These are phyloP conservation scores for Numida meleagris DNA, from an alignment of 2,113 vertebrate species.

Conservation along the genomic window DNA sequence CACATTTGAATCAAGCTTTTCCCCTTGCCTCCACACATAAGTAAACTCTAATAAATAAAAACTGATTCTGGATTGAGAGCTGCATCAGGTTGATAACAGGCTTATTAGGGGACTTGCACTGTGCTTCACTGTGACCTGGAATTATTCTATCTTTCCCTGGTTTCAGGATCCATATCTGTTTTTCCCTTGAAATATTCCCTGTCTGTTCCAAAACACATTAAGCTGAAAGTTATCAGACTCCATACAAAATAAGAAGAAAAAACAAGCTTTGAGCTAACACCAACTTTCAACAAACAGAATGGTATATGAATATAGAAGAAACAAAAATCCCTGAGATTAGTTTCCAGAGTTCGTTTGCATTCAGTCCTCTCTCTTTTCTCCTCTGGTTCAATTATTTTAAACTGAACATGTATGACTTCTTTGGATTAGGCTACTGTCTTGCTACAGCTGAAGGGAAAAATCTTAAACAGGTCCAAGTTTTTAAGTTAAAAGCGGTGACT, in stretches of 20 bases:
- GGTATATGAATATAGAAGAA: neutral
- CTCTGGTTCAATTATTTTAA: neutral
- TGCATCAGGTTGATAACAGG: neutral
- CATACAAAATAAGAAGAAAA: neutral
- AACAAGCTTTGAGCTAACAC: neutral
- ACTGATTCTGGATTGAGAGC: neutral
- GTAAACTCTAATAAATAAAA: neutral
- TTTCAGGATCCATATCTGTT: neutral
- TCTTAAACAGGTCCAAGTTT: neutral
- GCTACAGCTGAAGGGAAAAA: neutral
- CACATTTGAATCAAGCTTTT: neutral
- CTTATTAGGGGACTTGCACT: neutral
- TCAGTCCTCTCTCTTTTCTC: neutral
- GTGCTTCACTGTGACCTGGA: neutral
- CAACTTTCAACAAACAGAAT: neutral
- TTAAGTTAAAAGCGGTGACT: neutral
- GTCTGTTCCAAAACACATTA: neutral
- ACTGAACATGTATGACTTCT: neutral
- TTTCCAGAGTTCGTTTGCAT: constrained; percentile 22
- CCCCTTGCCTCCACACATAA: neutral
- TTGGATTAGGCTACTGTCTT: neutral
- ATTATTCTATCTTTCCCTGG: neutral
- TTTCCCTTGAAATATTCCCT: constrained; percentile 2
- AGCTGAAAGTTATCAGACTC: neutral
- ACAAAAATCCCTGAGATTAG: neutral